Conservation (phyloP, 2,888 invertebrate species). For the Ophion costatus region DNA sequence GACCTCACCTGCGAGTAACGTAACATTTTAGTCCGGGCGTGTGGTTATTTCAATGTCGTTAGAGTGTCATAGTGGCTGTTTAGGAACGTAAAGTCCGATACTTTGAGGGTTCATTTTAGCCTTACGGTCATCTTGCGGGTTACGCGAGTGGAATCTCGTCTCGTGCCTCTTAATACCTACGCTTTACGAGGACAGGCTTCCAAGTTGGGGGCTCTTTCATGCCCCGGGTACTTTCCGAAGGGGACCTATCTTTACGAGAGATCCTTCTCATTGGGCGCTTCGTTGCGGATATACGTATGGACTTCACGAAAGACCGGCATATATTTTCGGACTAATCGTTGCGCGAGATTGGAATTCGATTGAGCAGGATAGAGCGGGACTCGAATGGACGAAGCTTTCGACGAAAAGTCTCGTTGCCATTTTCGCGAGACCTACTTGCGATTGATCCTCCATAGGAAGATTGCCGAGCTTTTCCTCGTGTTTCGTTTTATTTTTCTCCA, state of each 20-base stretch:
- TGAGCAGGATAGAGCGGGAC: slow-evolving; percentile 23
- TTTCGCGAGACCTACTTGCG: slow-evolving; percentile 26
- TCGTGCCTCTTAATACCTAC: slow-evolving; percentile 50
- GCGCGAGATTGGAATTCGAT: slow-evolving; percentile 64
- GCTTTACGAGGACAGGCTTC: slow-evolving; percentile 62
- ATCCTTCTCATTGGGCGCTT: slow-evolving; percentile 53
- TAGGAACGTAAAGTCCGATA: slow-evolving; percentile 39
- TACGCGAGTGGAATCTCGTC: slow-evolving; percentile 37
- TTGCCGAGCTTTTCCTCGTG: background rate
- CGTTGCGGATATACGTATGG: slow-evolving; percentile 15
- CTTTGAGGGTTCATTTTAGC: slow-evolving; percentile 47
- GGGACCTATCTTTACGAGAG: slow-evolving; percentile 60
- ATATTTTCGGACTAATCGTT: slow-evolving; percentile 57
- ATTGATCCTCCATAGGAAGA: slow-evolving; percentile 27
- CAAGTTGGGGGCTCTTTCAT: slow-evolving; percentile 41
- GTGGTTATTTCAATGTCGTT: slow-evolving; percentile 38
- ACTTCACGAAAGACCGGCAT: slow-evolving; percentile 33
- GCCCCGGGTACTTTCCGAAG: slow-evolving; percentile 45
- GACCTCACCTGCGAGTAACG: background rate
- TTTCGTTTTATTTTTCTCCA: slow-evolving; percentile 6
- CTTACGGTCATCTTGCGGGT: slow-evolving; percentile 36
- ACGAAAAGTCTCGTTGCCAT: slow-evolving; percentile 11
- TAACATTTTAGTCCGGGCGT: background rate
- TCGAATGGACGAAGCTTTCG: slow-evolving; percentile 32
- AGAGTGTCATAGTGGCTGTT: slow-evolving; percentile 14